Evolutionary conservation across 2,797 vertebrate species (phyloP).

Genomic region (Pyrocephalus nanus): DNA sequence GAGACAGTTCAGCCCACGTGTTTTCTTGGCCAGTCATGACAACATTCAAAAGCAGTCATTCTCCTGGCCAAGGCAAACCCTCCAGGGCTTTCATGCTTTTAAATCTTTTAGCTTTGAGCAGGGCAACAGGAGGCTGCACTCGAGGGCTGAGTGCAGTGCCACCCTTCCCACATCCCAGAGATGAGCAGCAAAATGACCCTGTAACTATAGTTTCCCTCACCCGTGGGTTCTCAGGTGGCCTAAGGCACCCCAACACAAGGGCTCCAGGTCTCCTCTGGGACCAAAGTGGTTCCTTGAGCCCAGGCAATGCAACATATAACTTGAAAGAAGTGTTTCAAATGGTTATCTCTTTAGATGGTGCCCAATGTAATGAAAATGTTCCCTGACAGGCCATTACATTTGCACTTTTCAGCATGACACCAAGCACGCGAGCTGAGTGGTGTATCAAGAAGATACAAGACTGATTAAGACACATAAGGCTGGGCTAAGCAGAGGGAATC

Average conservation of each 20-base stretch:
- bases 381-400: background rate
- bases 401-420: background rate
- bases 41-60: background rate
- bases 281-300: background rate
- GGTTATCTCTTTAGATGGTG: background rate
- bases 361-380: background rate
- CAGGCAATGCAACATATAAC: background rate
- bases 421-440: background rate
- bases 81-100: background rate
- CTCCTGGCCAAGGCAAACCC: background rate
- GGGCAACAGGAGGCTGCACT: background rate
- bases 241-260: background rate
- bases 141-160: rapidly evolving
- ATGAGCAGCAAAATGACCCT: background rate
- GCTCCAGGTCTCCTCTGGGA: background rate
- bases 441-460: background rate
- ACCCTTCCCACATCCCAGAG: background rate
- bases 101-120: background rate
- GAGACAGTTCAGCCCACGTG: background rate
- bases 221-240: background rate
- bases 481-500: background rate
- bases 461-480: background rate
- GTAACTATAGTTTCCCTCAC: background rate
- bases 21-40: background rate
- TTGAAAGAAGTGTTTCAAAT: background rate